Evolutionary conservation across 35 echinoderm and acorn worm genomes (phyloP).

Genomic region (Diadema setosum): DNA sequence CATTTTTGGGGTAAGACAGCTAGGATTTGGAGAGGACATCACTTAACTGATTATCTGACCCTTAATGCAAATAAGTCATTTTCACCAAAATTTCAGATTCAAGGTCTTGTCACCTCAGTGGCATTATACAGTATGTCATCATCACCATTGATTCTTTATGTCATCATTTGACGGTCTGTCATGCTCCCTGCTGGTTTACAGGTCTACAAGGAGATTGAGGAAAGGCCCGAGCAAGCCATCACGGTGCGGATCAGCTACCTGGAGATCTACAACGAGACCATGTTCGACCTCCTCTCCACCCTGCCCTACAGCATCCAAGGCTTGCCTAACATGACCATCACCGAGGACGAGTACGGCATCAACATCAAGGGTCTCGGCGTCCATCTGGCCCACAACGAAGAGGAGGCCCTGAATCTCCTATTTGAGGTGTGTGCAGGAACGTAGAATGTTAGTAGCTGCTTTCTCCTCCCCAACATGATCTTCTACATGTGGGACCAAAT

Average conservation of each 20-base stretch:
- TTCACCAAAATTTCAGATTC: too few species aligned
- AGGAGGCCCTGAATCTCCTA: slow-evolving; percentile 93
- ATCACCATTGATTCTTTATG: too few species aligned
- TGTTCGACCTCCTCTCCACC: slow-evolving; percentile 97
- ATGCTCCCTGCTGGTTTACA: too few species aligned
- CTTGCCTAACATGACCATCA: slow-evolving; percentile 81
- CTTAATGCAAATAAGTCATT: too few species aligned
- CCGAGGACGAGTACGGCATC: slow-evolving; percentile 92
- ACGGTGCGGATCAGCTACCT: slow-evolving; percentile 85
- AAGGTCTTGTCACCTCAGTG: too few species aligned
- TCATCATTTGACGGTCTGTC: too few species aligned
- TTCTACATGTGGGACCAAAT: too few species aligned
- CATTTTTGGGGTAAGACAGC: too few species aligned
- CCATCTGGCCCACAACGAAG: slow-evolving; percentile 87
- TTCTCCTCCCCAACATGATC: not conserved
- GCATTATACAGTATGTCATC: too few species aligned
- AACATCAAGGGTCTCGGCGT: slow-evolving; percentile 84
- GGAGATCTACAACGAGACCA: slow-evolving; percentile 93
- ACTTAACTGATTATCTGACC: too few species aligned
- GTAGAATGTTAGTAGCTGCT: not conserved
- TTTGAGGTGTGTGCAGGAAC: slow-evolving; percentile 72
- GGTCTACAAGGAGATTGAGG: slow-evolving; percentile 94
- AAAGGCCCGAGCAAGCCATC: slow-evolving; percentile 80
- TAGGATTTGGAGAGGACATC: too few species aligned
- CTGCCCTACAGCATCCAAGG: slow-evolving; percentile 68